Percentiles rank a stretch among this genome's conserved stretches.
These are phyloP conservation scores for Drosophila neutralis DNA, from an alignment of 2,888 invertebrate genomes.

Conservation along the genomic window DNA sequence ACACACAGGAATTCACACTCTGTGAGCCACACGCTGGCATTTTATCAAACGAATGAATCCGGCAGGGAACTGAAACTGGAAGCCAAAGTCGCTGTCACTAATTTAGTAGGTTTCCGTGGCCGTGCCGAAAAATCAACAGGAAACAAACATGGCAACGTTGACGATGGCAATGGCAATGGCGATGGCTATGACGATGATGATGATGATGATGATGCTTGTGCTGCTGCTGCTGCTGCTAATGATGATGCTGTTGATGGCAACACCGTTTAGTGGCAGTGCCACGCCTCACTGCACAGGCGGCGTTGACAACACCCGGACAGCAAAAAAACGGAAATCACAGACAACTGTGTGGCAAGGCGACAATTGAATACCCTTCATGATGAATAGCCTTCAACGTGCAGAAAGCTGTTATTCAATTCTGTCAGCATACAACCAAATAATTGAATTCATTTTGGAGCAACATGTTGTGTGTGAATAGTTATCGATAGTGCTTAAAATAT, in stretches of 20 bases:
- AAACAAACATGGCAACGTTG: slow-evolving; percentile 69
- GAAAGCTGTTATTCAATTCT: background rate
- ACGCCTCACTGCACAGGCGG: slow-evolving; percentile 68
- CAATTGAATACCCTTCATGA: slow-evolving; percentile 2
- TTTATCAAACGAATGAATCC: slow-evolving; percentile 76
- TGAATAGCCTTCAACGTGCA: background rate
- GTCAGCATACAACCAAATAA: background rate
- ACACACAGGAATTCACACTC: slow-evolving; percentile 29
- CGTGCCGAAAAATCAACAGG: slow-evolving; percentile 79
- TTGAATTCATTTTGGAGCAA: background rate
- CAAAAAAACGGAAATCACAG: slow-evolving; percentile 6
- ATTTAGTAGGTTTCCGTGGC: slow-evolving; percentile 72
- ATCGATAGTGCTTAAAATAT: background rate
- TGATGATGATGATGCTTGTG: slow-evolving; percentile 24
- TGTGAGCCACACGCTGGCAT: slow-evolving; percentile 45
- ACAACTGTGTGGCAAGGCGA: background rate
- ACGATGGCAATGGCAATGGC: slow-evolving; percentile 10
- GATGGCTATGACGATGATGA: slow-evolving; percentile 5
- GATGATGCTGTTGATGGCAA: slow-evolving; percentile 48
- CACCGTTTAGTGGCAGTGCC: slow-evolving; percentile 64
- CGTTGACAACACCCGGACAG: slow-evolving; percentile 58
- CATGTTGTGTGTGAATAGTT: background rate
- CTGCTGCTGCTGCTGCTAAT: slow-evolving; percentile 17
- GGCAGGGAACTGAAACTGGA: slow-evolving; percentile 25
- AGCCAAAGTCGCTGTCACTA: slow-evolving; percentile 72